Evolutionary conservation across 2,797 vertebrate species (phyloP).

Genomic region (Chiloscyllium punctatum): DNA sequence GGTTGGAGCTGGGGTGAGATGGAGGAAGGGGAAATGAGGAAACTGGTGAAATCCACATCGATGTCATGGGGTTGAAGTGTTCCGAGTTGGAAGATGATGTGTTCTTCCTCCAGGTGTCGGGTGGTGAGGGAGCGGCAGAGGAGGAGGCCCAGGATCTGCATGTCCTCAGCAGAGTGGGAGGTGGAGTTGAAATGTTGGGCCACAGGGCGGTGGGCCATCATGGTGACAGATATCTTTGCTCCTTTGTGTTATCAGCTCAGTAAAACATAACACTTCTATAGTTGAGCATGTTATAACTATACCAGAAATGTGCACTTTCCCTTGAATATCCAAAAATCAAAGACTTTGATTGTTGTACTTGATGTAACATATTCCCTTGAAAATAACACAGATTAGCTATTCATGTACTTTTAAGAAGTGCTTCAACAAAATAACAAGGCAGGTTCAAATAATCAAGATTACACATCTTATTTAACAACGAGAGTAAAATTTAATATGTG

Average conservation of each 20-base stretch:
- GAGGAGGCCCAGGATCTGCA: too few relatives aligned
- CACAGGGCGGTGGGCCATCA: too few relatives aligned
- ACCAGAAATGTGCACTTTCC: background rate
- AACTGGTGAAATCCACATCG: too few relatives aligned
- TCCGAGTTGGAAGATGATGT: too few relatives aligned
- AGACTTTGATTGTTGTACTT: background rate
- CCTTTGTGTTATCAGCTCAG: background rate
- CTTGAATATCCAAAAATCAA: background rate
- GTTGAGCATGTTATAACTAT: background rate
- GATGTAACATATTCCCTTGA: background rate
- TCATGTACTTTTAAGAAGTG: background rate
- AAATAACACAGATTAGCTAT: background rate
- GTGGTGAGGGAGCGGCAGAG: too few relatives aligned
- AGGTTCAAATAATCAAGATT: background rate
- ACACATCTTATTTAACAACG: background rate
- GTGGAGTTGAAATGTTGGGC: too few relatives aligned
- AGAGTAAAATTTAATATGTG: background rate
- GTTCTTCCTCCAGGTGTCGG: too few relatives aligned
- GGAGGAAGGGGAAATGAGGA: too few relatives aligned
- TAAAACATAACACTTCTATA: background rate
- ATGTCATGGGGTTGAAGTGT: too few relatives aligned
- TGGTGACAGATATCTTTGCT: background rate
- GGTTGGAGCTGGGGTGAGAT: too few relatives aligned
- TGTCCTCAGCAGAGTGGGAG: too few relatives aligned
- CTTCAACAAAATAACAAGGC: background rate